Base-by-base conservation (phyloP, 1,140 invertebrate genomes). In the Drosophila persimilis region DNA sequence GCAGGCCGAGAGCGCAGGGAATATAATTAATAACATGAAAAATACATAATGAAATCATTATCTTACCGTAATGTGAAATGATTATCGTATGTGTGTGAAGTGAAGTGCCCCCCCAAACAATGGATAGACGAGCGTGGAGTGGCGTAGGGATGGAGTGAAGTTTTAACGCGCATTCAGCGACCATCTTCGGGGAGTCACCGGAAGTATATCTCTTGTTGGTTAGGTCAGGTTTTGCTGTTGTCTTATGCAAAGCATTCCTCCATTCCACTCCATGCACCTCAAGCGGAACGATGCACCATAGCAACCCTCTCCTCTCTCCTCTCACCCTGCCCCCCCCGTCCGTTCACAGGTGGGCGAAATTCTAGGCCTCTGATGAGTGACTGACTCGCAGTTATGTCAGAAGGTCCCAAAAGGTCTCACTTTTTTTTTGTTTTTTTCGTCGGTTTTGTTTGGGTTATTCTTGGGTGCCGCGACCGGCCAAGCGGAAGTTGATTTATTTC, bases 11-110 rank as follows among this genome's bases (percentile, higher is more conserved):
- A 56, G 54, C 44, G 11, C 24, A 29, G 57, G n/a, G 48, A 80
- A 73, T 67, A 86, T 86, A 88, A 86, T 86, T 86, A 86, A 88
- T 86, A 86, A 86, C 81, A 86, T 81, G 81, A 81, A 86, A 85
- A 86, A 86, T 88, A 86, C 83, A 86, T 88, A 86, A 86, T 86
- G 78, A 88, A 88, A 81, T 88, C 80, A 86, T 86, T 86, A 86
- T 86, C 81, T 86, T 77, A 71, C 83, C 83, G 81, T 86, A 86
- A 86, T 86, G 81, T 80, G 81, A 78, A 81, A 81, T 86, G 81
- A 86, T 86, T 86, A 86, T 80, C 80, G 80, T 58, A 58, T 71
- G 81, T 85, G 83, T 85, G 81, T 85, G 81, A 85, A 85, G 77
- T 71, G 77, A 13, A 64, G 20, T 50, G 48, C 43, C 41, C 22